Evolutionary conservation across 2,797 vertebrate genomes (phyloP), one percentile per base, ranked within the genome.

Genomic region (Enteromius trimaculatus): DNA sequence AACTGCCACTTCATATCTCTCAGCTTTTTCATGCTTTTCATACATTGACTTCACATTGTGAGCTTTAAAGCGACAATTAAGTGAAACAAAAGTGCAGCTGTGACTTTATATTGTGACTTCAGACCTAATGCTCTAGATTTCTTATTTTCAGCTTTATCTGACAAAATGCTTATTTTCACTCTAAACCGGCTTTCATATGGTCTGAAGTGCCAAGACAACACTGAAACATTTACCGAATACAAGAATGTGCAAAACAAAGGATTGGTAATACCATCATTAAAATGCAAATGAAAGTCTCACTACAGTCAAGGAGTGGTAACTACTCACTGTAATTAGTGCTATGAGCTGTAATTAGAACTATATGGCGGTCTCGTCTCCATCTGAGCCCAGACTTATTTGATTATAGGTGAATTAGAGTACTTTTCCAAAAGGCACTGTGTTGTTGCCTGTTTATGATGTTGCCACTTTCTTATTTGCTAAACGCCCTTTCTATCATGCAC

Each of bases 321-420:
- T 55, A 49, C 51, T 26, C 47, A 51, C 51, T 82, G n/a, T 53
- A 75, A 74, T 74, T 81, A 65, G 44, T 75, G 70, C 16, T 51
- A 74, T 81, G 53, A 47, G 17, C 60, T 47, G 39, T 81, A 71
- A 81, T 81, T 72, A 81, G 55, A 26, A 64, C 21, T 37, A 72
- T 49, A 62, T 31, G 39, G 21, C 23, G 7, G 51, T 44, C 34
- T 42, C 6, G 3, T 70, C 23, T 8, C 21, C 53, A 14, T 39
- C 37, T 62, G 29, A 81, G 39, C 19, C 55, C 23, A 82, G 34
- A 21, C 44, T 65, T 74, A 34, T 81, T 75, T 65, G 80, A 65
- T 81, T 26, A 51, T 39, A 26, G 29, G 44, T 75, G 58, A 74
- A 82, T 75, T 62, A 81, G 26, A 47, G 53, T 47, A 62, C 4